These are phyloP conservation scores for Drosophila suboccidentalis DNA, from an alignment of 2,888 invertebrate species.

Conservation along the genomic window DNA sequence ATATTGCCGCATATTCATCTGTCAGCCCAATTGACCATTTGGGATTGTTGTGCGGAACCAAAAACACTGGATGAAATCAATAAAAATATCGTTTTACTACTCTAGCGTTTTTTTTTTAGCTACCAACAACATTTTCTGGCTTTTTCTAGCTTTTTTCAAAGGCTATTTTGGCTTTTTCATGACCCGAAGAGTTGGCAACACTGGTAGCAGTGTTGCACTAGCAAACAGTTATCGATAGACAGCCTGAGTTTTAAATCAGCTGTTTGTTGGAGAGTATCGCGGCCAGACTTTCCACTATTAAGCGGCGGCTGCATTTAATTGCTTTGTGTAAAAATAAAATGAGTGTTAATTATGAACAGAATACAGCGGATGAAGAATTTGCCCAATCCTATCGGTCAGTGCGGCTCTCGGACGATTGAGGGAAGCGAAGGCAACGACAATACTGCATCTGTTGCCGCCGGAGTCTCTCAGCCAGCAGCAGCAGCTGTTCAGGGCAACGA, in stretches of 20 bases:
- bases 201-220: no score
- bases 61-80: no score
- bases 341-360: conserved; percentile 64
- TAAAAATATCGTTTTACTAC: no score
- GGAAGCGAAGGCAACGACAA: conserved; percentile 49
- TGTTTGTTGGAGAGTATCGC: conserved; percentile 33
- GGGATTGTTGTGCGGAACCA: no score
- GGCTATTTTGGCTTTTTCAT: no score
- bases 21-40: no score
- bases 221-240: conserved; percentile 41
- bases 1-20: no score
- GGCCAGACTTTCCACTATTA: conserved; percentile 25
- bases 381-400: conserved; percentile 31
- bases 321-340: conserved; percentile 36
- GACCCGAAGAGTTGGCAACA: no score
- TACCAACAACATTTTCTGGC: no score
- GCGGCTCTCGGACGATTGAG: conserved; percentile 67
- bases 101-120: no score
- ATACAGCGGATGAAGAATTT: conserved; percentile 47
- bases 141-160: no score
- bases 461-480: conserved; percentile 3
- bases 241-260: conserved; percentile 29
- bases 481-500: conserved; percentile 12
- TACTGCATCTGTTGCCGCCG: conserved; percentile 2
- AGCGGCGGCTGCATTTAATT: conserved; percentile 31